These are phyloP conservation scores for Dichetophora obliterata DNA, from an alignment of 2,888 invertebrate species.

Conservation along the genomic window DNA sequence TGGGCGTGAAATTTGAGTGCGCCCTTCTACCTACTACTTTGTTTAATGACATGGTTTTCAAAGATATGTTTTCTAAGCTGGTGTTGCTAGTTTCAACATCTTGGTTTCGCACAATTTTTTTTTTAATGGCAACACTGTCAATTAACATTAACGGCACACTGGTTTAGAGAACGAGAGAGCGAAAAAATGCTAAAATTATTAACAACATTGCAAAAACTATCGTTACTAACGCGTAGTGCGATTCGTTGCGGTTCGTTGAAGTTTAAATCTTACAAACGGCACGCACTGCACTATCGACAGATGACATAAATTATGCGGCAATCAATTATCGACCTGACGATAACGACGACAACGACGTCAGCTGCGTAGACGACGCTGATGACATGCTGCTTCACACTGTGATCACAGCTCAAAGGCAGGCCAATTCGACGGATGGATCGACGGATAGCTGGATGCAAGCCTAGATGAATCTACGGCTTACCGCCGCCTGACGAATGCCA, in stretches of 20 bases:
- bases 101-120: too few relatives aligned
- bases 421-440: slow-evolving; percentile 4
- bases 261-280: slow-evolving; percentile 64
- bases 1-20: too few relatives aligned
- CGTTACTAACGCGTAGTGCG: slow-evolving; percentile 33
- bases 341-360: slow-evolving; percentile 24
- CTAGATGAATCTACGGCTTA: background rate
- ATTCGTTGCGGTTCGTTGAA: slow-evolving; percentile 62
- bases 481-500: background rate
- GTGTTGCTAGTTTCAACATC: too few relatives aligned
- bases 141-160: too few relatives aligned
- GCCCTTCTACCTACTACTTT: too few relatives aligned
- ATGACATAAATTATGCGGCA: slow-evolving; percentile 67
- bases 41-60: too few relatives aligned
- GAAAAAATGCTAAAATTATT: background rate
- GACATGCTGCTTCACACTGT: slow-evolving; percentile 42
- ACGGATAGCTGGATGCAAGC: slow-evolving; percentile 4
- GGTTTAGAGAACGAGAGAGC: background rate
- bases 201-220: slow-evolving; percentile 12
- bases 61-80: too few relatives aligned
- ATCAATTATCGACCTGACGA: slow-evolving; percentile 64
- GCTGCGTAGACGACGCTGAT: slow-evolving; percentile 1
- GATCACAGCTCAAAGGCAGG: background rate
- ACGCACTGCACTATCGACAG: slow-evolving; percentile 59
- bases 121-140: too few relatives aligned